Evolutionary conservation across 2,113 vertebrate genomes (phyloP).

Genomic region (cat (Felis catus)): F.catus_Fca126_mat1.0 CM031415.1:135165501-135166000

Average conservation of each 20-base stretch:
- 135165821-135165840: background rate
- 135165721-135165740: background rate
- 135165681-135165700: background rate
- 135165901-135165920: background rate
- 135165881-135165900: background rate
- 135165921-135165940: background rate
- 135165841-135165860: background rate
- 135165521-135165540: background rate
- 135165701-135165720: background rate
- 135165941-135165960: background rate
- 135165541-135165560: background rate
- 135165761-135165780: background rate
- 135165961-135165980: background rate
- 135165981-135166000: background rate
- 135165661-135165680: background rate
- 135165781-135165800: background rate
- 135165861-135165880: background rate
- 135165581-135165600: background rate
- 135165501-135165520: background rate
- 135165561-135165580: background rate
- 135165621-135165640: background rate
- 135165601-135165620: background rate
- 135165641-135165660: background rate
- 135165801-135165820: background rate
- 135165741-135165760: background rate